A percentile compares a stretch with the other conserved stretches of the same genome.
Conservation (phyloP, 2,888 invertebrate species). For the Tigriopus californicus region DNA sequence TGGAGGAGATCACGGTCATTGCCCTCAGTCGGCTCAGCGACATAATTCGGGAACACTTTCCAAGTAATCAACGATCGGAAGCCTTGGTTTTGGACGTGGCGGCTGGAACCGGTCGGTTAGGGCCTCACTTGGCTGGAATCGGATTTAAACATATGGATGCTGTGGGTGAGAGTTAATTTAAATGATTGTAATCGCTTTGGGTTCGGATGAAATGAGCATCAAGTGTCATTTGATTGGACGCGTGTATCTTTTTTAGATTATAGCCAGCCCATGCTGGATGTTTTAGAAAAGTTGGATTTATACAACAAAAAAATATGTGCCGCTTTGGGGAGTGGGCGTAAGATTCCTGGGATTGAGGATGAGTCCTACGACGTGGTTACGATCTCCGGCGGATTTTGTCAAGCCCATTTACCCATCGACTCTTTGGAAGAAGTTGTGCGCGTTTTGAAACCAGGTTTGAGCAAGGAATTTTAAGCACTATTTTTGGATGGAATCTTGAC, state of each 20-base stretch:
- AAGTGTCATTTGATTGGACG: no score
- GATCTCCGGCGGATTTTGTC: background rate
- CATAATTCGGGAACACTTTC: no score
- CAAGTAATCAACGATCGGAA: background rate
- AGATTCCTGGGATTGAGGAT: background rate
- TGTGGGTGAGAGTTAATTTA: background rate
- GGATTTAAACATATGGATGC: background rate
- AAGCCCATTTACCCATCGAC: background rate
- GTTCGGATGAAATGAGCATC: background rate
- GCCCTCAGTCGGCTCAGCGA: no score
- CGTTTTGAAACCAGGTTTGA: background rate
- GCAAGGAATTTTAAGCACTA: no score
- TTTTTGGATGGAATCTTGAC: no score
- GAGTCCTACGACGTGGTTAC: background rate
- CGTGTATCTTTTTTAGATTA: background rate
- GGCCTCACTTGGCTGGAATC: background rate
- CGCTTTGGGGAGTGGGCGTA: background rate
- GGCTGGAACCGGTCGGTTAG: background rate
- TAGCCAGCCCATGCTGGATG: background rate
- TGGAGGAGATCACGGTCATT: no score
- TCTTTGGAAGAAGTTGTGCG: background rate
- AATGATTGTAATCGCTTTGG: background rate
- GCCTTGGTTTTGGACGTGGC: background rate
- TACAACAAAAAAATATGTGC: background rate
- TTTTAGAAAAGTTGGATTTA: background rate